Evolutionary conservation across 2,113 vertebrate species (phyloP).

Genomic region (Pseudonaja textilis): DNA sequence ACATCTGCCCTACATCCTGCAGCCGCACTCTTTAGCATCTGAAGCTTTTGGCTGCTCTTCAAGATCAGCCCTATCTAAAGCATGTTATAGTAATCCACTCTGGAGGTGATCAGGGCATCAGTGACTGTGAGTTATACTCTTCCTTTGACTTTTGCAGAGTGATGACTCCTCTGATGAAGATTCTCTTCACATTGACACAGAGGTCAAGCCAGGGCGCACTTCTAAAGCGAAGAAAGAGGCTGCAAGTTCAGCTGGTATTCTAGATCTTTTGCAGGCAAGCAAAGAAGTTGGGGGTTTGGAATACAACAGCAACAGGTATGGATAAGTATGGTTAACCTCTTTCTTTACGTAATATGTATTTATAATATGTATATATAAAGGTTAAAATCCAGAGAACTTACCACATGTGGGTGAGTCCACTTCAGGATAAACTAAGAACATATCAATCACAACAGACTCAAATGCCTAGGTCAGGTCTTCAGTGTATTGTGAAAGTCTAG

Average conservation of each 20-base stretch:
- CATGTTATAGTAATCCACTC: background rate
- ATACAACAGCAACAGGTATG: slow-evolving; percentile 94
- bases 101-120: background rate
- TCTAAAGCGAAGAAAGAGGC: slow-evolving; percentile 91
- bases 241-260: slow-evolving; percentile 84
- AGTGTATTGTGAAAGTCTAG: background rate
- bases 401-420: background rate
- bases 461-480: background rate
- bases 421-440: background rate
- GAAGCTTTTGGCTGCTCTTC: background rate
- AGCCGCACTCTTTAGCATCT: background rate
- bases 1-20: background rate
- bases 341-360: background rate
- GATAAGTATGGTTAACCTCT: background rate
- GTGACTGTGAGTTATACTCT: background rate
- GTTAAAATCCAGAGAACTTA: background rate
- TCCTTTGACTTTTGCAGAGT: slow-evolving; percentile 63
- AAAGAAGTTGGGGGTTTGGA: slow-evolving; percentile 97
- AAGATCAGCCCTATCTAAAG: background rate
- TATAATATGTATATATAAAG: background rate
- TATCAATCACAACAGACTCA: background rate
- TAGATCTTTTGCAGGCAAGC: slow-evolving; percentile 96
- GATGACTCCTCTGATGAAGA: slow-evolving; percentile 93
- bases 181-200: slow-evolving; percentile 94
- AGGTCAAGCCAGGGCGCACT: slow-evolving; percentile 82